These are phyloP conservation scores for Aphaenogaster rudis DNA, from an alignment of 1,140 invertebrate species.

Conservation along the genomic window DNA sequence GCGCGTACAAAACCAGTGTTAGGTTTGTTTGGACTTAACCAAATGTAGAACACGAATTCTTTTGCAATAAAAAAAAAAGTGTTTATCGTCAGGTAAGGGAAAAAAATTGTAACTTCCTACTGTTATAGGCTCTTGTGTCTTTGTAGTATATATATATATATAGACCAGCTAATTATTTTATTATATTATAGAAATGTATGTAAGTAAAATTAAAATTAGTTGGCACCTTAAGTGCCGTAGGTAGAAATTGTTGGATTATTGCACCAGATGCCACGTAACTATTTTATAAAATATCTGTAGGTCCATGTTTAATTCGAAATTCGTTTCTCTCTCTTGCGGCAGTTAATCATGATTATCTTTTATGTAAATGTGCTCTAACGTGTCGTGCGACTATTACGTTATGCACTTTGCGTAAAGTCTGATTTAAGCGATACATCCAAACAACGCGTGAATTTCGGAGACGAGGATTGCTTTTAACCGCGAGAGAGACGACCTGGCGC, in stretches of 20 bases:
- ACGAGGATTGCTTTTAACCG: conserved; percentile 32
- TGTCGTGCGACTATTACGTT: not conserved
- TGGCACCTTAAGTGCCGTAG: conserved; percentile 75
- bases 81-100: conserved; percentile 35
- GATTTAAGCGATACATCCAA: conserved; percentile 3
- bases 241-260: conserved; percentile 74
- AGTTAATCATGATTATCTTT: conserved; percentile 36
- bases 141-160: conserved; percentile 30
- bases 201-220: conserved; percentile 67
- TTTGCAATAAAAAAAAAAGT: conserved; percentile 63
- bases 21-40: conserved; percentile 72
- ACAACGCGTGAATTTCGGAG: not conserved
- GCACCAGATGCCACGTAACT: conserved; percentile 64
- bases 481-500: conserved; percentile 48
- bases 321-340: conserved; percentile 52
- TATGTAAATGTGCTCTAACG: conserved; percentile 11
- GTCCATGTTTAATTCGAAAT: conserved; percentile 43
- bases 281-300: conserved; percentile 65
- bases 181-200: conserved; percentile 65
- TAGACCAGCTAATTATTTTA: conserved; percentile 70
- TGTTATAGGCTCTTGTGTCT: conserved; percentile 68
- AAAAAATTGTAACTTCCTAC: conserved; percentile 52
- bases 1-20: conserved; percentile 62
- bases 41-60: conserved; percentile 73
- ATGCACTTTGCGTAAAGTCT: not conserved